Base-by-base conservation (phyloP, 1,140 invertebrate species). In the Ostrea edulis region DNA sequence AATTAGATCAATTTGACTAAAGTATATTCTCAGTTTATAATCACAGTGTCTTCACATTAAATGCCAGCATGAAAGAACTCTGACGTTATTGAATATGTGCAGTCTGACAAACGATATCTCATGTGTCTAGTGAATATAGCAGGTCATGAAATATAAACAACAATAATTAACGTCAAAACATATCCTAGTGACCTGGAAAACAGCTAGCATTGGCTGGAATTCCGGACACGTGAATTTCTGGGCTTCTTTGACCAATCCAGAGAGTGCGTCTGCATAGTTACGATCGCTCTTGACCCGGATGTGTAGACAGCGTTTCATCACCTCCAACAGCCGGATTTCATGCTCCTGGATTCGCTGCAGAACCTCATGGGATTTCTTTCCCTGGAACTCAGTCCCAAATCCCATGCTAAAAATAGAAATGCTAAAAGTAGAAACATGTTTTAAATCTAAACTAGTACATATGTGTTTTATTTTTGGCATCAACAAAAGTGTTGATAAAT, bases 201-300 rank as follows among this genome's bases (percentile, higher is more conserved):
- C 87, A n/a, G 86, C 86, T 54, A 89, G 89, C 65, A 85, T 87
- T 9, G 90, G 89, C 14, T 85, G 86, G 17, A 91, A 91, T 25
- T 93, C 92, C 2, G 85, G 83, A 22, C 54, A 88, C 9, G 98
- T 97, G 90, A 97, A 96, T 95, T 98, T 98, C 91, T 97, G 96
- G 4, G 97, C 97, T 93, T 98, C 97, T 65, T 96, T 95, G 20
- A 97, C 97, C 3, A 98, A 96, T 4, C 97, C 96, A 68, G 96
- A 96, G 53, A 99, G 96, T 0, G 97, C 97, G 0, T 97, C 95
- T 0, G 98, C 97, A 95, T 98, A 98, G 91, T 98, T 98, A 85
- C 97, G 96, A 94, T 99, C 98, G 93, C 97, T 98, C 94, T 98
- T 98, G 92, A 98, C 96, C 94, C 98, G 97, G 55, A 97, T 96